Evolutionary conservation across 2,797 vertebrate species (phyloP).

Genomic region (Pelobates cultripes): DNA sequence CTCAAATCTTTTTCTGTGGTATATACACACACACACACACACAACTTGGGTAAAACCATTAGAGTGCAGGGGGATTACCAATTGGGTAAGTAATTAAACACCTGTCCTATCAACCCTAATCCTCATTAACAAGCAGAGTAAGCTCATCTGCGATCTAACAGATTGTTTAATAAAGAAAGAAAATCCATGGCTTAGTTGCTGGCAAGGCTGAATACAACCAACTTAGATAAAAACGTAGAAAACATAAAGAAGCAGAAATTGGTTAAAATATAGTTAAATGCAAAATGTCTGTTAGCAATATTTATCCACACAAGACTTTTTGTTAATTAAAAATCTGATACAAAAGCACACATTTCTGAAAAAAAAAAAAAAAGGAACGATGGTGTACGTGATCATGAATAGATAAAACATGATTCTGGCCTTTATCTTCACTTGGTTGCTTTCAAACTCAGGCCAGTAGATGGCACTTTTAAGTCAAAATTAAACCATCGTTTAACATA

Average conservation of each 20-base stretch:
- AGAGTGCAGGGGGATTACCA: background rate
- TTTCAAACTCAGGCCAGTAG: conserved; percentile 19
- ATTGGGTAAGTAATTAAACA: conserved; percentile 9
- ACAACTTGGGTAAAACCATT: background rate
- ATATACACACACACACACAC: too few species aligned
- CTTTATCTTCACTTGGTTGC: background rate
- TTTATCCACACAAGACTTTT: too few species aligned
- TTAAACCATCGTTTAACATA: background rate
- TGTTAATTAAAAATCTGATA: too few species aligned
- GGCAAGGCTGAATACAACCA: too few species aligned
- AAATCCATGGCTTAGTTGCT: background rate
- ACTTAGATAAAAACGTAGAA: too few species aligned
- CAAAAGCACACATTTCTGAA: too few species aligned
- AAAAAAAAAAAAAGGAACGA: too few species aligned
- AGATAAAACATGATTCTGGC: too few species aligned
- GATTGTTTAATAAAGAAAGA: background rate
- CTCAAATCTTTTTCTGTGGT: too few species aligned
- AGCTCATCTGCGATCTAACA: conserved; percentile 13
- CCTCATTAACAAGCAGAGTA: conserved; percentile 8
- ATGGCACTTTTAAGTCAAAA: conserved; percentile 38
- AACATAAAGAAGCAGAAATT: background rate
- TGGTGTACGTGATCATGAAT: too few species aligned
- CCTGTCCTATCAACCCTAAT: conserved; percentile 18
- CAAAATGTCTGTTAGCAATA: too few species aligned
- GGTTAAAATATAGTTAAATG: too few species aligned